phyloP scores from a whole-genome alignment of 1,140 invertebrate species.

The Drosophila obscura region DNA sequence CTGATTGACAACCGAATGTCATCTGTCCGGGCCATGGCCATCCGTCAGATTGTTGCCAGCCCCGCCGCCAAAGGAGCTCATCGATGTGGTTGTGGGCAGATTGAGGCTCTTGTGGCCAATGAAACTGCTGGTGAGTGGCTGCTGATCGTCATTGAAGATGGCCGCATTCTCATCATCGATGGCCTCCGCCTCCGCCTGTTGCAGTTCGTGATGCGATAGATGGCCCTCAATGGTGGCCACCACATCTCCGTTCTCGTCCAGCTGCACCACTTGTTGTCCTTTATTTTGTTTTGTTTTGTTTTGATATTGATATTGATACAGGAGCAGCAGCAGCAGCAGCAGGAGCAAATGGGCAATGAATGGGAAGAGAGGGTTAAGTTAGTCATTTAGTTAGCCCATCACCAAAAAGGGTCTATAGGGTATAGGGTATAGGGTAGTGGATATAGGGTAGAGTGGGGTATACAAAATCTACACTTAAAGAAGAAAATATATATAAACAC shows the following conservation, averaged over 20 bases:
- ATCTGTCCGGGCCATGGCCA: slow-evolving; percentile 69
- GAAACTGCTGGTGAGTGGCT: slow-evolving; percentile 73
- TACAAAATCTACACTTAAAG: slow-evolving; percentile 12
- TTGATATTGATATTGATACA: not conserved
- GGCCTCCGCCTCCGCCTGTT: slow-evolving; percentile 71
- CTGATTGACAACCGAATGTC: slow-evolving; percentile 83
- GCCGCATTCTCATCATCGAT: slow-evolving; percentile 79
- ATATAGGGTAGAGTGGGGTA: not conserved
- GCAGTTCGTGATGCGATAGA: slow-evolving; percentile 57
- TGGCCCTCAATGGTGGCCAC: slow-evolving; percentile 77
- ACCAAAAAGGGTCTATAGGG: slow-evolving; percentile 33
- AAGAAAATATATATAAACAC: slow-evolving; percentile 8
- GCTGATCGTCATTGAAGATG: slow-evolving; percentile 74
- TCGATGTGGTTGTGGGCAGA: slow-evolving; percentile 50
- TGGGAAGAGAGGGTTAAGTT: slow-evolving; percentile 18
- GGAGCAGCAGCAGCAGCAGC: not conserved
- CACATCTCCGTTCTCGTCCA: slow-evolving; percentile 71
- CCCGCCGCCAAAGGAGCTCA: slow-evolving; percentile 64
- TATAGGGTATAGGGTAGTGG: too few relatives aligned
- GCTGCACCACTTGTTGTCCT: slow-evolving; percentile 56
- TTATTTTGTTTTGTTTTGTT: not conserved
- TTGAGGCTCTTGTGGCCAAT: slow-evolving; percentile 44
- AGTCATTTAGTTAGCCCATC: slow-evolving; percentile 63
- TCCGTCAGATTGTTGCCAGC: slow-evolving; percentile 24
- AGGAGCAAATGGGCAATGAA: not conserved